Evolutionary conservation across 2,888 invertebrate species (phyloP).

Genomic region (Tipula unca): DNA sequence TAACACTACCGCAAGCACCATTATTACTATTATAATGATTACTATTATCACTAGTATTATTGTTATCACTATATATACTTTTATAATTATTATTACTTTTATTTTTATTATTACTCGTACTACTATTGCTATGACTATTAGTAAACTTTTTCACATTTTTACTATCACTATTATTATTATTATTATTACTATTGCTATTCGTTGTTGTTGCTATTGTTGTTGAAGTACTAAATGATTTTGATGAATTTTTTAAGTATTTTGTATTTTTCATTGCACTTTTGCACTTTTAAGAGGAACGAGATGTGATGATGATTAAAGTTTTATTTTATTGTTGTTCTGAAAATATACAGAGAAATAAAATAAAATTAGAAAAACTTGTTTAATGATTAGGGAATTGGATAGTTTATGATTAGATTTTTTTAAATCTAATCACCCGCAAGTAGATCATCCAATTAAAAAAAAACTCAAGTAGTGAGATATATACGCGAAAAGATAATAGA

Average conservation of each 20-base stretch:
- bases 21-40: background rate
- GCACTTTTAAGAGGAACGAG: background rate
- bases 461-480: too few species aligned
- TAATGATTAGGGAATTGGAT: too few species aligned
- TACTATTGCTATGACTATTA: background rate
- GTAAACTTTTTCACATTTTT: background rate
- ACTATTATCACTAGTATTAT: background rate
- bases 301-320: background rate
- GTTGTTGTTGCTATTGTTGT: background rate
- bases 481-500: too few species aligned
- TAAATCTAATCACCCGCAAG: too few species aligned
- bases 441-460: too few species aligned
- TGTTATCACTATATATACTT: background rate
- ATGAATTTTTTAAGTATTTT: conserved; percentile 8
- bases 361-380: too few species aligned
- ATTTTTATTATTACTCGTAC: background rate
- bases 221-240: background rate
- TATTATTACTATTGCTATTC: background rate
- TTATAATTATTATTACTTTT: conserved; percentile 8
- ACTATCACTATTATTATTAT: background rate
- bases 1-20: background rate
- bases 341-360: background rate
- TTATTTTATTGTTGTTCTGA: background rate
- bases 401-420: too few species aligned
- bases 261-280: background rate